Evolutionary conservation across 2,113 vertebrate genomes (phyloP).

Genomic region (Epinephelus lanceolatus): DNA sequence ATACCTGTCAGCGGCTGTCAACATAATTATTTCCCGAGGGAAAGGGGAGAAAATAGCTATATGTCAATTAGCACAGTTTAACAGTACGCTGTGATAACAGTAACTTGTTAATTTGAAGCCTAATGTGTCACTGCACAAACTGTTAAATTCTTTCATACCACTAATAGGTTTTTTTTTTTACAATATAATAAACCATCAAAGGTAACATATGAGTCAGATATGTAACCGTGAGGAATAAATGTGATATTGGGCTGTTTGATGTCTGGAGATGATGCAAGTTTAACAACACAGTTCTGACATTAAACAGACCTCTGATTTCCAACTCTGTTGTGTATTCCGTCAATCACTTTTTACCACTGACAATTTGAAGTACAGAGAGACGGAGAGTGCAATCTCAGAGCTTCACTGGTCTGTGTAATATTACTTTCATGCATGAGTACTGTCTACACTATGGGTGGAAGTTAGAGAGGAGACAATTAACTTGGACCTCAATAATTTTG

Average conservation of each 20-base stretch:
- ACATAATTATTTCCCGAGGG: slow-evolving; percentile 67
- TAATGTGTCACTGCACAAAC: slow-evolving; percentile 29
- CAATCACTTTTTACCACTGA: slow-evolving; percentile 69
- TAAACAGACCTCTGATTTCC: slow-evolving; percentile 64
- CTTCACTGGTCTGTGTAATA: slow-evolving; percentile 62
- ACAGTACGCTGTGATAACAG: slow-evolving; percentile 42
- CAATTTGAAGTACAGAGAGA: slow-evolving; percentile 53
- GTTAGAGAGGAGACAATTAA: slow-evolving; percentile 51
- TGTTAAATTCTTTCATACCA: neutral
- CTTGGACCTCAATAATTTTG: slow-evolving; percentile 26
- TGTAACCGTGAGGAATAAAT: neutral
- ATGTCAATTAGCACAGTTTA: slow-evolving; percentile 72
- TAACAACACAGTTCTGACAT: slow-evolving; percentile 59
- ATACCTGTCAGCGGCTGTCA: slow-evolving; percentile 64
- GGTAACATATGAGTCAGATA: slow-evolving; percentile 8
- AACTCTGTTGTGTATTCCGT: slow-evolving; percentile 68
- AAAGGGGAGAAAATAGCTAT: slow-evolving; percentile 53
- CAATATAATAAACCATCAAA: slow-evolving; percentile 26
- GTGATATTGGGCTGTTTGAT: slow-evolving; percentile 26
- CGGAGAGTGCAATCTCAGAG: slow-evolving; percentile 40
- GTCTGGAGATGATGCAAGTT: slow-evolving; percentile 28
- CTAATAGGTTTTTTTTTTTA: neutral
- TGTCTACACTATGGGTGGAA: slow-evolving; percentile 29
- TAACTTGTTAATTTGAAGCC: slow-evolving; percentile 41
- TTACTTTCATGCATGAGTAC: slow-evolving; percentile 55